Percentiles rank a stretch among this genome's conserved stretches.
These are phyloP conservation scores for Rhingia campestris DNA, from an alignment of 2,888 invertebrate genomes.

Conservation along the genomic window DNA sequence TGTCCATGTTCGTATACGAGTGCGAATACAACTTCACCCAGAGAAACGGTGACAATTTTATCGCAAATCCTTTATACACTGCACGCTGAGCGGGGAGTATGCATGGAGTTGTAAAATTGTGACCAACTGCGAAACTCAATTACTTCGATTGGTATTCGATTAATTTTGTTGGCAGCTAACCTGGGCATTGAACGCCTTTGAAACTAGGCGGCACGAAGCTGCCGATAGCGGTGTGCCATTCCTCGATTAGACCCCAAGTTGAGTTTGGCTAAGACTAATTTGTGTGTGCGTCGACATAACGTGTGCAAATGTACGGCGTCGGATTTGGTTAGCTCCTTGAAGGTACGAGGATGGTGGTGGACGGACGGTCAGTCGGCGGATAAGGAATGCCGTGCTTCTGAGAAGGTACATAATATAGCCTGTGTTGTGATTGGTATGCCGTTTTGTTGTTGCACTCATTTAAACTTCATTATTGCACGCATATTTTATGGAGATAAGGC, in stretches of 20 bases:
- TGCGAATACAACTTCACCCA: background rate
- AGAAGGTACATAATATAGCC: background rate
- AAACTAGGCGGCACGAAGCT: background rate
- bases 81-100: constrained; percentile 1
- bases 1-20: constrained; percentile 1
- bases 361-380: no score
- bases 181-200: constrained; percentile 30
- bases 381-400: background rate
- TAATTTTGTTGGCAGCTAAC: constrained; percentile 51
- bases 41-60: constrained; percentile 24
- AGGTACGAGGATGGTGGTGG: no score
- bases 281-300: background rate
- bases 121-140: constrained; percentile 53
- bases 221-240: constrained; percentile 1
- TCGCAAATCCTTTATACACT: constrained; percentile 1
- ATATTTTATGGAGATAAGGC: constrained; percentile 29
- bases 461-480: background rate
- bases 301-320: background rate
- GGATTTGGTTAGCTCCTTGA: background rate
- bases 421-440: background rate
- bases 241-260: constrained; percentile 7
- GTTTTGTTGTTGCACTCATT: background rate
- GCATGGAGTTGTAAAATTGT: constrained; percentile 38
- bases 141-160: constrained; percentile 52
- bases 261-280: constrained; percentile 30